Evolutionary conservation across 2,797 vertebrate species (phyloP).

Genomic region (Catostomus latipinnis): DNA sequence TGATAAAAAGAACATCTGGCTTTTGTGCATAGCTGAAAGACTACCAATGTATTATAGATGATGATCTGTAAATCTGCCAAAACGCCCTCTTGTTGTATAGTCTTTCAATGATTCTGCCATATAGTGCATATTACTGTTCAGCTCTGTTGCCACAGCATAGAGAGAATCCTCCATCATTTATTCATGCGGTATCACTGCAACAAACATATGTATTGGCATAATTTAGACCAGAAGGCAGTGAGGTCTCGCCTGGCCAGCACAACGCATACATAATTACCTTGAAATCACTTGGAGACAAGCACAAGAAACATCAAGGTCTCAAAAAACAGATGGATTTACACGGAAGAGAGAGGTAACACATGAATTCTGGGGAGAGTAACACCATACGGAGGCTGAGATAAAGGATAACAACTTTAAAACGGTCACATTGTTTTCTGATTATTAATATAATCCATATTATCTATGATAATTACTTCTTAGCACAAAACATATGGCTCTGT

Average conservation of each 20-base stretch:
- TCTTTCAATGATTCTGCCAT: constrained; percentile 68
- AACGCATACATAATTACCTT: constrained; percentile 50
- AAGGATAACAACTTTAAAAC: constrained; percentile 59
- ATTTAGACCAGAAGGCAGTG: constrained; percentile 54
- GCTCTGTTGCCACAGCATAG: constrained; percentile 47
- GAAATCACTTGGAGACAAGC: constrained; percentile 34
- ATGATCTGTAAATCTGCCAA: constrained; percentile 77
- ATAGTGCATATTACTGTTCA: constrained; percentile 46
- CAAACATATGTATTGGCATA: constrained; percentile 55
- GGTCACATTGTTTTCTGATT: constrained; percentile 60
- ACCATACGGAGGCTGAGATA: constrained; percentile 50
- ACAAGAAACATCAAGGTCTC: constrained; percentile 31
- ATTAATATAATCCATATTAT: constrained; percentile 53
- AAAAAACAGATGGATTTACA: constrained; percentile 70
- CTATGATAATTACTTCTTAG: constrained; percentile 55
- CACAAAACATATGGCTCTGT: constrained; percentile 43
- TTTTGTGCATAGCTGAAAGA: constrained; percentile 80
- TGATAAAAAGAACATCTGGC: constrained; percentile 79
- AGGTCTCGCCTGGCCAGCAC: constrained; percentile 43
- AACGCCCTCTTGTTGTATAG: constrained; percentile 65
- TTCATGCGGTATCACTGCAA: constrained; percentile 50
- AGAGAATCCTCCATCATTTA: constrained; percentile 51
- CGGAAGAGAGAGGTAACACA: constrained; percentile 64
- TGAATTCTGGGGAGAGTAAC: constrained; percentile 66
- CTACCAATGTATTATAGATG: constrained; percentile 81